Conservation (phyloP, 2,797 vertebrate genomes). For the Allochrocebus solatus region DNA sequence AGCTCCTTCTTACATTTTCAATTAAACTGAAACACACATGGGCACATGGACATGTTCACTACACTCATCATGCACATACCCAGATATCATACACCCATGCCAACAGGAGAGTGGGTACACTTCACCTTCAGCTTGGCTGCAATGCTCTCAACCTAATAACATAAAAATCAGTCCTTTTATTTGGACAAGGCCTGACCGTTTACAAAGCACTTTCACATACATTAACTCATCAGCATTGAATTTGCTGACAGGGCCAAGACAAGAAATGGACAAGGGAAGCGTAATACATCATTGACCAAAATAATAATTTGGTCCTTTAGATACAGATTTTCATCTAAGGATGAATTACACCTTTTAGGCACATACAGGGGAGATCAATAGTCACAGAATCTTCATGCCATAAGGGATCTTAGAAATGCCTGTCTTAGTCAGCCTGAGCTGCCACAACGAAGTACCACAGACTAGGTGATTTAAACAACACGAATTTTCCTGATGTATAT, state of each 20-base stretch:
- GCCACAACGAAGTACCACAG: background rate
- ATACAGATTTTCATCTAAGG: constrained; percentile 51
- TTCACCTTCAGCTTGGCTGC: background rate
- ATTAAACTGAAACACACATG: background rate
- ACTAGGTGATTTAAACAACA: background rate
- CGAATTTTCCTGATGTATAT: background rate
- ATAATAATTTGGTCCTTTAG: constrained; percentile 51
- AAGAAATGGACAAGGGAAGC: constrained; percentile 55
- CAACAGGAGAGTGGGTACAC: rapidly evolving
- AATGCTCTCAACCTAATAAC: background rate
- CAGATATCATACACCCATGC: rapidly evolving
- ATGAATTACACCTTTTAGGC: constrained; percentile 56
- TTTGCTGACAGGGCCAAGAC: constrained; percentile 64
- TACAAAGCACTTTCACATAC: constrained; percentile 65
- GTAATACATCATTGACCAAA: constrained; percentile 65
- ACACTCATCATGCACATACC: rapidly evolving
- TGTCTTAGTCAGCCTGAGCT: background rate
- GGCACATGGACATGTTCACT: rapidly evolving
- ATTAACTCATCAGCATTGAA: constrained; percentile 67
- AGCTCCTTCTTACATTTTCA: background rate
- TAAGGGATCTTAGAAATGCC: background rate
- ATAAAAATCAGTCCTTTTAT: background rate
- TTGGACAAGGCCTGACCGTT: background rate
- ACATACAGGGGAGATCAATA: constrained; percentile 56
- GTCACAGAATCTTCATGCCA: constrained; percentile 30